Evolutionary conservation across 2,888 invertebrate species (phyloP).

Genomic region (Hybos culiciformis): DNA sequence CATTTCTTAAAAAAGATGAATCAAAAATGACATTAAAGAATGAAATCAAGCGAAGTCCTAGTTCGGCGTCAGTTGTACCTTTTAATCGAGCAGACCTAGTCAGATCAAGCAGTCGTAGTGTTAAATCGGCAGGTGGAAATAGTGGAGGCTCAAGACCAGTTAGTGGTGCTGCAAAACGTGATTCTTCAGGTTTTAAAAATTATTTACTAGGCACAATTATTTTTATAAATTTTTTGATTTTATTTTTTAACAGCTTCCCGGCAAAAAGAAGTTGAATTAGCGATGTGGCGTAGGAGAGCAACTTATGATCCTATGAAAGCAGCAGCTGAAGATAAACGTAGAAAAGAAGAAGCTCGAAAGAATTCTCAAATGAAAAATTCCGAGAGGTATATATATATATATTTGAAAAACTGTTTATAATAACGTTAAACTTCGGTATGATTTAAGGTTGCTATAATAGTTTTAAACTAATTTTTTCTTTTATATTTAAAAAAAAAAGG

Average conservation of each 20-base stretch:
- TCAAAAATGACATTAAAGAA: slow-evolving; percentile 36
- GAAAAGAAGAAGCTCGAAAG: slow-evolving; percentile 38
- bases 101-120: slow-evolving; percentile 32
- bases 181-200: slow-evolving; percentile 22
- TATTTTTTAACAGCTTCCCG: slow-evolving; percentile 39
- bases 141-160: slow-evolving; percentile 1
- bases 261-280: slow-evolving; percentile 68
- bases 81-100: slow-evolving; percentile 28
- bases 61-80: slow-evolving; percentile 31
- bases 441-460: background rate
- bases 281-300: slow-evolving; percentile 91
- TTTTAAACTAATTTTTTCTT: background rate
- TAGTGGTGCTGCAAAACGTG: slow-evolving; percentile 26
- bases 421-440: too few species aligned
- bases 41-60: slow-evolving; percentile 33
- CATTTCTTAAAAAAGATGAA: slow-evolving; percentile 42
- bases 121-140: slow-evolving; percentile 25
- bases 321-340: slow-evolving; percentile 71
- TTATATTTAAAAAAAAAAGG: too few species aligned
- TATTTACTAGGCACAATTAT: background rate
- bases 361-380: background rate
- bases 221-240: background rate
- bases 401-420: too few species aligned
- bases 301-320: slow-evolving; percentile 91
- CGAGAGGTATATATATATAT: background rate